Percentiles rank a stretch among this genome's conserved stretches.
Conservation (phyloP, 2,797 vertebrate species). For the Ceryle rudis region DNA sequence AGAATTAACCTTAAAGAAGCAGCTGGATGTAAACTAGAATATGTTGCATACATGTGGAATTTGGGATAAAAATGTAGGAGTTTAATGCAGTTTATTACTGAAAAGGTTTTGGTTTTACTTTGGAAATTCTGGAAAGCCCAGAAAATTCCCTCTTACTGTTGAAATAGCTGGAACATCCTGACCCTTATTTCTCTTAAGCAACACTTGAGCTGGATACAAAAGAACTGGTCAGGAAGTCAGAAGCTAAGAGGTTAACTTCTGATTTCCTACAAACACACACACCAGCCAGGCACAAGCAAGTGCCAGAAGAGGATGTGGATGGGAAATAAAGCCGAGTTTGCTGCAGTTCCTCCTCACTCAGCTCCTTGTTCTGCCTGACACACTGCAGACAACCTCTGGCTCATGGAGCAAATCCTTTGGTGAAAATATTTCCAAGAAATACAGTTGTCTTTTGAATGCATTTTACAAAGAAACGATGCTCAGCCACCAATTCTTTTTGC, state of each 20-base stretch:
- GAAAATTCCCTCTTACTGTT: background rate
- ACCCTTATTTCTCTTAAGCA: background rate
- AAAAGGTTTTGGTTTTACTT: background rate
- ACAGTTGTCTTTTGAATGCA: slow-evolving; percentile 4
- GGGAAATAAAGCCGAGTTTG: slow-evolving; percentile 42
- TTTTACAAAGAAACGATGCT: slow-evolving; percentile 20
- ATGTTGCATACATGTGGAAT: background rate
- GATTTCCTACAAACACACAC: slow-evolving; percentile 4
- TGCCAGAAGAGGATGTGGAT: slow-evolving; percentile 56
- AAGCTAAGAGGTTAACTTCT: slow-evolving; percentile 37
- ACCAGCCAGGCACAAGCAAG: slow-evolving; percentile 14
- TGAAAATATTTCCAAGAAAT: slow-evolving; percentile 55
- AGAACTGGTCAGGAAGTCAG: background rate
- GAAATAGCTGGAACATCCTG: background rate
- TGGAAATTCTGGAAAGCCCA: slow-evolving; percentile 9
- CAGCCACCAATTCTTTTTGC: slow-evolving; percentile 25
- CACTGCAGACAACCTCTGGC: background rate
- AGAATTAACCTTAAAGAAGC: background rate
- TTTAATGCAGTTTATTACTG: background rate
- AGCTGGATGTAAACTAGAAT: background rate
- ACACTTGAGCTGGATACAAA: background rate
- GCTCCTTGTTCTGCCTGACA: slow-evolving; percentile 44
- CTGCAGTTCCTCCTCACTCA: slow-evolving; percentile 25
- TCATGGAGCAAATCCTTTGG: slow-evolving; percentile 26
- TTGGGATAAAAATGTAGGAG: background rate